Evolutionary conservation across 1,140 invertebrate genomes (phyloP), one percentile per base, ranked within the genome.

Genomic region (Venturia canescens): DNA sequence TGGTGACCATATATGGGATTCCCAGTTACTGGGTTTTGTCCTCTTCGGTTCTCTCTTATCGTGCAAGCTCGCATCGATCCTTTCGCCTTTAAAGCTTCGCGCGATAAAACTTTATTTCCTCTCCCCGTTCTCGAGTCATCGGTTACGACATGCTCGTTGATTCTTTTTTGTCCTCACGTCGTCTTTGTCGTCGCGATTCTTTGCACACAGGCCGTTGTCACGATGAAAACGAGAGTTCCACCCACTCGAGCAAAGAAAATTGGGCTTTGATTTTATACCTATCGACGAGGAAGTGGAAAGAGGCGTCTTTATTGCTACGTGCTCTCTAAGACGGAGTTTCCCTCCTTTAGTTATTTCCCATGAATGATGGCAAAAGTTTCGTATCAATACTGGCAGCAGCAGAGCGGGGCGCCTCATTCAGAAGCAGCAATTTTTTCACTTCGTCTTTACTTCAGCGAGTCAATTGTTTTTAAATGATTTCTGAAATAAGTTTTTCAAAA

Each of bases 61-160:
- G 63, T 48, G 26, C 38, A 79, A 57, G 31, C 66, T 34, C 48
- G 50, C 29, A 71, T 70, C 44, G 50, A 60, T 79, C 48, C 27
- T 67, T 27, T 78, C 38, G 34, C 38, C 78, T 71, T 72, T 60
- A 71, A 70, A 70, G 67, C 78, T 57, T 71, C 26, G 69, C 27
- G 29, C 72, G 72, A 76, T 63, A 76, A 63, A 76, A 76, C 72
- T 76, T 76, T 76, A 76, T 76, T 76, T 76, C 53, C 27, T 76
- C 26, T 76, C 53, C 72, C 72, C 38, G 50, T 76, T 63, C 72
- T 21, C 72, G 53, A 60, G 50, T 76, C 72, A 76, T 76, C 53
- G 72, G 48, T 9, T 53, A 74, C 44, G 48, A 53, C 71, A 74
- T 74, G 31, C 71, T 69, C 66, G 1, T 69, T 4, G 13, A 31